Conservation (phyloP, 2,888 invertebrate species). For the Entomobrya proxima region DNA sequence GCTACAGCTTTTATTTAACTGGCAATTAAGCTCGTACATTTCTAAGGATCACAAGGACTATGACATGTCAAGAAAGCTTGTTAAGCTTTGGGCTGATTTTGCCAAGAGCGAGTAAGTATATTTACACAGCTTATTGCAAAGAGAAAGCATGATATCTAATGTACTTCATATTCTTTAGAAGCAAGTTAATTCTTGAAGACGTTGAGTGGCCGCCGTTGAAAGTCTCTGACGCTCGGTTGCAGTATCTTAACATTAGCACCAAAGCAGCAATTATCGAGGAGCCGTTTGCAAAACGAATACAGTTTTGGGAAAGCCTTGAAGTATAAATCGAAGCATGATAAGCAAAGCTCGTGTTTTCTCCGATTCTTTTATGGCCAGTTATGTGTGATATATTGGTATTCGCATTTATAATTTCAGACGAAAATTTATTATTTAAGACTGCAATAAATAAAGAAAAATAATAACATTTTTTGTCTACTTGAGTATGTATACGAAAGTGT, state of each 20-base stretch:
- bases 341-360: too few relatives aligned
- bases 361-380: too few relatives aligned
- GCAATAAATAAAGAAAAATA: too few relatives aligned
- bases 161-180: background rate
- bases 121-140: background rate
- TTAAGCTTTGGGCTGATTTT: slow-evolving; percentile 63
- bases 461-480: too few relatives aligned
- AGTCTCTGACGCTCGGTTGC: background rate
- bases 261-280: slow-evolving; percentile 55
- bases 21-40: slow-evolving; percentile 38
- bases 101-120: slow-evolving; percentile 53
- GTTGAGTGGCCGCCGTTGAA: slow-evolving; percentile 51
- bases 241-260: slow-evolving; percentile 53
- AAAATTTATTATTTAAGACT: too few relatives aligned
- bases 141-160: background rate
- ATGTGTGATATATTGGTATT: too few relatives aligned
- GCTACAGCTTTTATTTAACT: slow-evolving; percentile 49
- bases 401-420: too few relatives aligned
- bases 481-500: too few relatives aligned
- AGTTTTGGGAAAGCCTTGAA: slow-evolving; percentile 65
- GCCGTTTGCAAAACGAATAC: slow-evolving; percentile 62
- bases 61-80: slow-evolving; percentile 52
- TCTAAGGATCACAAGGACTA: slow-evolving; percentile 42
- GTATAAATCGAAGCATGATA: too few relatives aligned
- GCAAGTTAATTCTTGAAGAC: slow-evolving; percentile 1